These are phyloP conservation scores for Cinclus cinclus DNA, from an alignment of 2,113 vertebrate species.

Conservation along the genomic window DNA sequence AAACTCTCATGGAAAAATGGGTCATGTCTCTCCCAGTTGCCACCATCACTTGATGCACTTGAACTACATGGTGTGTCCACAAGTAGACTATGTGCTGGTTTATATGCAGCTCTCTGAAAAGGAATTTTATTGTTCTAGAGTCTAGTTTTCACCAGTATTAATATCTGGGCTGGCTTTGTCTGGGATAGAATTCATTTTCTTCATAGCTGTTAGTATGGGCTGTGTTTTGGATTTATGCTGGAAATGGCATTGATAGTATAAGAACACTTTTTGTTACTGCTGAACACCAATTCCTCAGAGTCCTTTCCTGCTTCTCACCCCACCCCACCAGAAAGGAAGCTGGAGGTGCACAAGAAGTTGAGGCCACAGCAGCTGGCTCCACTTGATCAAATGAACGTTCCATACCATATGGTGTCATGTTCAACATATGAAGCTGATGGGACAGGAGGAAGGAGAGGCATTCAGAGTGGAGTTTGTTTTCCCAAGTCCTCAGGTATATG, in stretches of 20 bases:
- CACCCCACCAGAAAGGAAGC: not conserved
- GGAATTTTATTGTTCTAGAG: not conserved
- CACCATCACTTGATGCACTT: not conserved
- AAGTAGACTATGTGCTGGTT: not conserved
- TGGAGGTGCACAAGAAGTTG: not conserved
- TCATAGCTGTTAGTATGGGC: not conserved
- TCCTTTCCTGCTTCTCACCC: not conserved
- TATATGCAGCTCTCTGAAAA: not conserved
- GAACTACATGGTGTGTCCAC: rapidly evolving
- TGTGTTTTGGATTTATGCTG: not conserved
- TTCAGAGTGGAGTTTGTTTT: not conserved
- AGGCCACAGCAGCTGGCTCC: not conserved
- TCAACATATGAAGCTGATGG: not conserved
- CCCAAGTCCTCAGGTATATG: no score
- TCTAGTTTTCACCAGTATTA: not conserved
- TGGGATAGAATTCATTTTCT: not conserved
- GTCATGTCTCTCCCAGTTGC: no score
- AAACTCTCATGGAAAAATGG: rapidly evolving
- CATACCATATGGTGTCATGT: rapidly evolving
- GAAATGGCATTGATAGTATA: not conserved
- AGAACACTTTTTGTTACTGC: not conserved
- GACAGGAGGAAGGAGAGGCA: not conserved
- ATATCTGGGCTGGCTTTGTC: not conserved
- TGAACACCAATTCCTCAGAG: not conserved
- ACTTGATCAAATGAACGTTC: not conserved